Evolutionary conservation across 2,797 vertebrate species (phyloP).

Genomic region (Thunnus albacares): DNA sequence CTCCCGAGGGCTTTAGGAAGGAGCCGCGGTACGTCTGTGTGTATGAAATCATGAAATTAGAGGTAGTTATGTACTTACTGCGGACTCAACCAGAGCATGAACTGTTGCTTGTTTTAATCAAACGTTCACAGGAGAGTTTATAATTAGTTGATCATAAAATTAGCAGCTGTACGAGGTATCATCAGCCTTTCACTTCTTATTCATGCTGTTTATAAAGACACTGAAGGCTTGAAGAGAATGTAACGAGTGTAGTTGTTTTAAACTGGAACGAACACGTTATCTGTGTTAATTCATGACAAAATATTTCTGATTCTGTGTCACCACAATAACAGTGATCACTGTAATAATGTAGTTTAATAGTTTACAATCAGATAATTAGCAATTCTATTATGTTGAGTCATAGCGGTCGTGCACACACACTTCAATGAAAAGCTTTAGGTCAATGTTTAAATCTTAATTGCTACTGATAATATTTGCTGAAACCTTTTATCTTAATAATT

Average conservation of each 20-base stretch:
- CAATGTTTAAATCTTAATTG: not conserved
- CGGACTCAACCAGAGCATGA: not conserved
- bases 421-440: not conserved
- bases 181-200: not conserved
- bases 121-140: not conserved
- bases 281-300: not conserved
- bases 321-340: not conserved
- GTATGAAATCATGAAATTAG: too few relatives aligned
- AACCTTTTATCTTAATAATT: not conserved
- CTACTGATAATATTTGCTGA: not conserved
- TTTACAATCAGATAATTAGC: not conserved
- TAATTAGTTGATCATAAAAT: not conserved
- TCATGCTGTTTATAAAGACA: not conserved
- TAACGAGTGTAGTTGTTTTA: too few relatives aligned
- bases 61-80: not conserved
- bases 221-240: too few relatives aligned
- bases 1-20: not conserved
- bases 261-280: not conserved
- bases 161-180: too few relatives aligned
- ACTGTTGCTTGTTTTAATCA: not conserved
- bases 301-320: not conserved
- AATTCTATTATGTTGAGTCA: too few relatives aligned
- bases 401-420: not conserved
- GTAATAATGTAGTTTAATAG: not conserved
- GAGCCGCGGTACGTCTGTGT: not conserved